Percentiles rank a stretch among this genome's conserved stretches.
These are phyloP conservation scores for Sinelater perroti DNA, from an alignment of 2,888 invertebrate genomes.

Conservation along the genomic window DNA sequence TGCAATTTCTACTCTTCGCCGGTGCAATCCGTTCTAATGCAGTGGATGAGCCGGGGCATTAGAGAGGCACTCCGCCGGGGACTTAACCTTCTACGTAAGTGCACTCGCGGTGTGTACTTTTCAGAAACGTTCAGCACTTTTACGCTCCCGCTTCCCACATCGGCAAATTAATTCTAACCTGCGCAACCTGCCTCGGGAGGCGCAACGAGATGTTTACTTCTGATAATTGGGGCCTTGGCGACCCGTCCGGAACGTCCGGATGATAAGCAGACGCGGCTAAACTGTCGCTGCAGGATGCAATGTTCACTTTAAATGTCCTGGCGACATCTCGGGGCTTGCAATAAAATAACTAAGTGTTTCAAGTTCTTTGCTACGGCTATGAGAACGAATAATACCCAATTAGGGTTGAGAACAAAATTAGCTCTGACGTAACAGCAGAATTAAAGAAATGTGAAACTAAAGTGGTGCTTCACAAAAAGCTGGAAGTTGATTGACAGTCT, in stretches of 20 bases:
- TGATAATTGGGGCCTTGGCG: slow-evolving; percentile 2
- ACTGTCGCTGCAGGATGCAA: neutral
- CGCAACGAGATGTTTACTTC: slow-evolving; percentile 10
- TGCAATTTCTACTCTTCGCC: slow-evolving; percentile 12
- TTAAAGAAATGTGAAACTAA: too few species aligned
- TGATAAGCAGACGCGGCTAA: neutral
- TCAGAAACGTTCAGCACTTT: slow-evolving; percentile 13
- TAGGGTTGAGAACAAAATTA: too few species aligned
- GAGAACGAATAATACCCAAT: too few species aligned
- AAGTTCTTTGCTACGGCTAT: too few species aligned
- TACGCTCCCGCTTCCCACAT: slow-evolving; percentile 11
- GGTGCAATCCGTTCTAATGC: slow-evolving; percentile 3
- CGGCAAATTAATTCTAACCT: slow-evolving; percentile 8
- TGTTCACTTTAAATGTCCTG: neutral
- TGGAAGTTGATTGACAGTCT: too few species aligned
- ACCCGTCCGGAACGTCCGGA: neutral
- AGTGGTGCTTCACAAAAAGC: too few species aligned
- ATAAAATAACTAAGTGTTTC: too few species aligned
- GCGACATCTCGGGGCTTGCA: neutral
- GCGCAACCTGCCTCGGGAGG: neutral
- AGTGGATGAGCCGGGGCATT: slow-evolving; percentile 12
- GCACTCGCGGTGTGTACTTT: slow-evolving; percentile 8
- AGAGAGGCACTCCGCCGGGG: slow-evolving; percentile 4
- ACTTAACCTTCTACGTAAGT: slow-evolving; percentile 5
- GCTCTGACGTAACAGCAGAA: too few species aligned